These are phyloP conservation scores for Holothuria leucospilota DNA, from an alignment of 53 echinoderm and acorn worm species.

Conservation along the genomic window DNA sequence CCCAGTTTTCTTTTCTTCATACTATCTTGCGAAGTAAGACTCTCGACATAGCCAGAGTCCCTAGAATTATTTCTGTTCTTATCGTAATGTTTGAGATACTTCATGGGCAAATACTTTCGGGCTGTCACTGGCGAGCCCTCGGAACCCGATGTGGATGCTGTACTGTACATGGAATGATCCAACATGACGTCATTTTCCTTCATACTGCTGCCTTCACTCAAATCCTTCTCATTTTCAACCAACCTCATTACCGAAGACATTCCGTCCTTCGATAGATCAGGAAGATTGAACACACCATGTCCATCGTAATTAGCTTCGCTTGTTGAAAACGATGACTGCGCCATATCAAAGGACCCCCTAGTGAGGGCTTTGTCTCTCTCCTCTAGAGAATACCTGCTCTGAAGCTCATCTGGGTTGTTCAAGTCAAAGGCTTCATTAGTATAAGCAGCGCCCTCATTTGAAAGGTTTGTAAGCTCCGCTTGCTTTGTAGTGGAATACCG, in stretches of 20 bases:
- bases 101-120: neutral
- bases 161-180: neutral
- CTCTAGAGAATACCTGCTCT: neutral
- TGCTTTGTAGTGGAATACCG: too few relatives aligned
- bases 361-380: neutral
- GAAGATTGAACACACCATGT: neutral
- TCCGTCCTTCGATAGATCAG: neutral
- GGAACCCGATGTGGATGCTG: neutral
- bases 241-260: neutral
- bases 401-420: neutral
- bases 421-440: constrained; percentile 40
- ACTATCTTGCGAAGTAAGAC: constrained; percentile 37
- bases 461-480: neutral
- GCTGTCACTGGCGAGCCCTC: constrained; percentile 8
- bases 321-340: too few relatives aligned
- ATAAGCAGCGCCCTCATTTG: constrained; percentile 34
- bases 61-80: constrained; percentile 38
- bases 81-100: constrained; percentile 7
- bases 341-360: too few relatives aligned
- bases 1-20: constrained; percentile 48
- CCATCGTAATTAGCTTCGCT: too few relatives aligned
- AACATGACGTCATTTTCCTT: constrained; percentile 18
- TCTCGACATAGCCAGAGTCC: constrained; percentile 38
- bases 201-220: constrained; percentile 23
- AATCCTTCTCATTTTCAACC: constrained; percentile 2